These are phyloP conservation scores for Anoplopoma fimbria DNA, from an alignment of 2,113 vertebrate species.

Conservation along the genomic window DNA sequence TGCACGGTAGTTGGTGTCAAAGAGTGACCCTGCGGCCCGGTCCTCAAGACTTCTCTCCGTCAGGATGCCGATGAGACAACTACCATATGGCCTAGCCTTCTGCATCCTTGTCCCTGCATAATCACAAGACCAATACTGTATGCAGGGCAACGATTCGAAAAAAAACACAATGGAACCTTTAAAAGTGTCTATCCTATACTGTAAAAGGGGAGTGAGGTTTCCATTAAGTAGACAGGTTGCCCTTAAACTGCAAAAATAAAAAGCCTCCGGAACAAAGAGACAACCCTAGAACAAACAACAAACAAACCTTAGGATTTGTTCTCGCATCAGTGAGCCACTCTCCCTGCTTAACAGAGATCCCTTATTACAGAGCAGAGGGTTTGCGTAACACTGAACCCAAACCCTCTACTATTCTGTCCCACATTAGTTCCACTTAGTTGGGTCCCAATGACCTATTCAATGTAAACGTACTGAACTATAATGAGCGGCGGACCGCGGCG, in stretches of 20 bases:
- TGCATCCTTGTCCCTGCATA: slow-evolving; percentile 82
- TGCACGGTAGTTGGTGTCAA: slow-evolving; percentile 56
- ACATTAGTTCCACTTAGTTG: slow-evolving; percentile 96
- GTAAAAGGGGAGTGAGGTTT: neutral
- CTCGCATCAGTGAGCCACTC: slow-evolving; percentile 54
- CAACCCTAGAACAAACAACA: slow-evolving; percentile 31
- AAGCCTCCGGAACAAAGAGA: slow-evolving; percentile 30
- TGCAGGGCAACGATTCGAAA: slow-evolving; percentile 36
- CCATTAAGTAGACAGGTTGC: neutral
- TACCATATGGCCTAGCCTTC: slow-evolving; percentile 85
- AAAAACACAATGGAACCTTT: slow-evolving; percentile 17
- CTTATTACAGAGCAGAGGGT: slow-evolving; percentile 84
- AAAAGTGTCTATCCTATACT: neutral
- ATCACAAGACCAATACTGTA: slow-evolving; percentile 68
- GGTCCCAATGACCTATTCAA: slow-evolving; percentile 93
- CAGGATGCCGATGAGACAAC: slow-evolving; percentile 78
- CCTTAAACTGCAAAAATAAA: slow-evolving; percentile 3
- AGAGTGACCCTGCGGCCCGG: slow-evolving; percentile 61
- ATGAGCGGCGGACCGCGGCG: slow-evolving; percentile 82
- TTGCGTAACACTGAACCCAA: slow-evolving; percentile 86
- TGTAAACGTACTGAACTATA: slow-evolving; percentile 83
- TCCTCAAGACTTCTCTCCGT: slow-evolving; percentile 68
- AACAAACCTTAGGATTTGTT: slow-evolving; percentile 43
- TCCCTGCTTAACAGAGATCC: slow-evolving; percentile 79
- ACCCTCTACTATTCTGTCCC: slow-evolving; percentile 87